These are phyloP conservation scores for Hydrophis major DNA, from an alignment of 2,797 vertebrate genomes.

Conservation along the genomic window DNA sequence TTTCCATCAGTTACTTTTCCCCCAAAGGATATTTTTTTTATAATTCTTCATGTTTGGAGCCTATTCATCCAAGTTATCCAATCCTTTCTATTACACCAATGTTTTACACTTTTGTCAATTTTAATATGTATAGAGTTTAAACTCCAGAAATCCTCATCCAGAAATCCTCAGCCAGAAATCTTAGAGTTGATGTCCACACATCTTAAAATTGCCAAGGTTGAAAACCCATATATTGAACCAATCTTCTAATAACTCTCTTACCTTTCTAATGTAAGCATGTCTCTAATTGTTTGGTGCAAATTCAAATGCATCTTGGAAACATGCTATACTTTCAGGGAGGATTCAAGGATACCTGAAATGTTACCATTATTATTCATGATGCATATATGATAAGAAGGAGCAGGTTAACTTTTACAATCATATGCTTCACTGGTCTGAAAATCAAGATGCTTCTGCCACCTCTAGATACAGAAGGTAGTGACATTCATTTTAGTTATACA, in stretches of 20 bases:
- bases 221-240: not conserved
- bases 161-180: not conserved
- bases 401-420: conserved; percentile 43
- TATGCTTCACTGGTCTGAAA: conserved; percentile 55
- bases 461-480: not conserved
- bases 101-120: not conserved
- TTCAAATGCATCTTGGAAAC: not conserved
- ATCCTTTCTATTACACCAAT: not conserved
- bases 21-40: not conserved
- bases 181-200: not conserved
- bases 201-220: not conserved
- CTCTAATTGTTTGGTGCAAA: not conserved
- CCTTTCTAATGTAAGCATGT: not conserved
- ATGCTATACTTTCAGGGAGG: conserved; percentile 31
- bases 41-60: not conserved
- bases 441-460: conserved; percentile 39
- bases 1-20: not conserved
- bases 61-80: not conserved
- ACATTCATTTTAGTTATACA: not conserved
- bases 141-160: not conserved
- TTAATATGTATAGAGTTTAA: not conserved
- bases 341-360: conserved; percentile 41
- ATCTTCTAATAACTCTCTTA: not conserved
- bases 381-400: conserved; percentile 43
- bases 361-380: conserved; percentile 25